Evolutionary conservation across 2,888 invertebrate genomes (phyloP).

Genomic region (Drosophila niveifrons): DNA sequence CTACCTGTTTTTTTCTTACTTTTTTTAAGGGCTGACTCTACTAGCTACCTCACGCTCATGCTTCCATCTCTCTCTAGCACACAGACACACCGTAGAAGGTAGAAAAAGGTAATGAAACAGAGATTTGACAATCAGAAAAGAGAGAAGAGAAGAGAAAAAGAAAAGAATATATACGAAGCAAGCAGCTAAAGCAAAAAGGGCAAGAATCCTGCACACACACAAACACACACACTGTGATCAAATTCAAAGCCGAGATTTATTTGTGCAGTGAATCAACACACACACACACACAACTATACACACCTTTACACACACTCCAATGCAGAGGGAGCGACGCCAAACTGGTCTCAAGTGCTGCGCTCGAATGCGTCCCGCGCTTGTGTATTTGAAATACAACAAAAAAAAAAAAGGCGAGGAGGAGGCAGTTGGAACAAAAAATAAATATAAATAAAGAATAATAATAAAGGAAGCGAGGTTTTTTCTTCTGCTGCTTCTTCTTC

Average conservation of each 20-base stretch:
- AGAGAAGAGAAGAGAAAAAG: slow-evolving; percentile 9
- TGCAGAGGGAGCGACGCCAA: slow-evolving; percentile 42
- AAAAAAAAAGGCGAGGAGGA: slow-evolving; percentile 37
- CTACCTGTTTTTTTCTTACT: slow-evolving; percentile 65
- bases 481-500: slow-evolving; percentile 18
- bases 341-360: slow-evolving; percentile 79
- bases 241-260: slow-evolving; percentile 78
- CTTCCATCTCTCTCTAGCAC: slow-evolving; percentile 1
- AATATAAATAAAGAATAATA: slow-evolving; percentile 65
- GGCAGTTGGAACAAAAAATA: slow-evolving; percentile 29
- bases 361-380: slow-evolving; percentile 61
- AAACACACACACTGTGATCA: slow-evolving; percentile 55
- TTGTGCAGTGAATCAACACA: slow-evolving; percentile 77
- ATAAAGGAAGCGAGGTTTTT: slow-evolving; percentile 63
- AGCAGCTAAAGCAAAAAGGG: slow-evolving; percentile 57
- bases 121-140: slow-evolving; percentile 69
- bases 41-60: slow-evolving; percentile 17
- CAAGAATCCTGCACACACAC: slow-evolving; percentile 66
- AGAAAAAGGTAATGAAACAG: slow-evolving; percentile 32
- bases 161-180: slow-evolving; percentile 21
- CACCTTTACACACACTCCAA: slow-evolving; percentile 22
- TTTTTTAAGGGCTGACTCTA: slow-evolving; percentile 60
- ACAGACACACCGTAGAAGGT: slow-evolving; percentile 37
- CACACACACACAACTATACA: slow-evolving; percentile 11
- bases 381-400: slow-evolving; percentile 64